Base-by-base conservation (phyloP, 2,888 invertebrate genomes). In the Rotaria magnacalcarata region DNA sequence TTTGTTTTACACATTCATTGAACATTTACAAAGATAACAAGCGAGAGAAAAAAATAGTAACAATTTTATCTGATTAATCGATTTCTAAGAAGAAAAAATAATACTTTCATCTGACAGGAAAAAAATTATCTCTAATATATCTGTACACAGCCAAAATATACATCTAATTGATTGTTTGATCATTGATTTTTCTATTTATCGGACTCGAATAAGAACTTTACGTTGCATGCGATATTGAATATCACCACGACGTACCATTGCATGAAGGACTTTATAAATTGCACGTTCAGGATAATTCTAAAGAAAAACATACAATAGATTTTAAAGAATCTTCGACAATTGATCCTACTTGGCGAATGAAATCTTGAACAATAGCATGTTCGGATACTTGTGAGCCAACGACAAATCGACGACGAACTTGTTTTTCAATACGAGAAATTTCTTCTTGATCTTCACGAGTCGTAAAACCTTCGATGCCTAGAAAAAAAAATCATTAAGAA, bases 391-490 rank as follows among this genome's bases (percentile, higher is more conserved):
- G 96, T 0, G 96, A 95, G n/a, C 97, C 97, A 88, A 97, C 90
- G 34, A 91, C 90, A 88, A 97, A 97, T 87, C 97, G 93, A 86
- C 95, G 93, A 92, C 97, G 98, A 87, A 99, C 91, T 90, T 98
- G 97, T 89, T 94, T 95, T 91, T 99, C 99, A 88, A 99, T 94
- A 11, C 96, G 94, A 74, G 93, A 93, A 58, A 99, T 90, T 91
- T 94, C 94, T 90, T 97, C 96, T 89, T 96, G 95, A 91, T 99
- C 97, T 91, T 96, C 96, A 89, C 95, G 95, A 0, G 96, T 94
- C 0, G 97, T 96, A 90, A 98, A 99, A 16, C 98, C 99, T 93
- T 99, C 98, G n/a, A 95, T 96, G 84, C 96, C 96, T 95, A 89
- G 34, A 84, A 34, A 50, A 85, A 47, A 14, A 21, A 21, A 27